Evolutionary conservation across 2,888 invertebrate genomes (phyloP).

Genomic region (Adelognathus sp.): DNA sequence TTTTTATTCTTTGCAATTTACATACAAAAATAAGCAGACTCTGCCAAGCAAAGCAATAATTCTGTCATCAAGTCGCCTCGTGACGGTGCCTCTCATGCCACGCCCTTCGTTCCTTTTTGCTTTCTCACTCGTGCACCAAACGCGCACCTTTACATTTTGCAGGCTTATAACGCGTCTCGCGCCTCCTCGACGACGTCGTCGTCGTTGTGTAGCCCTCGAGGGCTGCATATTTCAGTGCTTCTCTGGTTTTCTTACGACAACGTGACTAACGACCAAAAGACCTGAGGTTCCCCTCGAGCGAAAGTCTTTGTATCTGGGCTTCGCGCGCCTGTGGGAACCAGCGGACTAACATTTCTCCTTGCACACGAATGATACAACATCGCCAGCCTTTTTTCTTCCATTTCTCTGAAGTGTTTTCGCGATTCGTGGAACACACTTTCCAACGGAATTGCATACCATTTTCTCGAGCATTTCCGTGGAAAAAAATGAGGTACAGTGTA

Average conservation of each 20-base stretch:
- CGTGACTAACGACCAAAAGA: slow-evolving; percentile 62
- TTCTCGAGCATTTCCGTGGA: neutral
- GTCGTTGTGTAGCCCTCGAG: slow-evolving; percentile 51
- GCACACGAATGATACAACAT: slow-evolving; percentile 36
- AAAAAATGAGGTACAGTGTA: neutral
- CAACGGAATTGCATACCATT: slow-evolving; percentile 7
- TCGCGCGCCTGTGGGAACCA: slow-evolving; percentile 27
- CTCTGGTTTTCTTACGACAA: slow-evolving; percentile 60
- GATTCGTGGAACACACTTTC: neutral
- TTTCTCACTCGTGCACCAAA: slow-evolving; percentile 26
- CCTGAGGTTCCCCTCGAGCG: slow-evolving; percentile 35
- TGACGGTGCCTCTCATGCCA: slow-evolving; percentile 34
- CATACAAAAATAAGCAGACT: slow-evolving; percentile 65
- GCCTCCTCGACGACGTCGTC: slow-evolving; percentile 32
- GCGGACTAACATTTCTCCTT: slow-evolving; percentile 38
- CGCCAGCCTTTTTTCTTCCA: slow-evolving; percentile 12
- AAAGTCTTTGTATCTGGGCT: slow-evolving; percentile 20
- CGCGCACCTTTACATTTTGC: slow-evolving; percentile 45
- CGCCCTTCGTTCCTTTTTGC: slow-evolving; percentile 26
- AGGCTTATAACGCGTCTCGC: slow-evolving; percentile 51
- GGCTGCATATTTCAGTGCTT: slow-evolving; percentile 62
- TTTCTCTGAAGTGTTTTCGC: slow-evolving; percentile 2
- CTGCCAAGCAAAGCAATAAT: slow-evolving; percentile 64
- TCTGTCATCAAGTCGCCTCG: slow-evolving; percentile 59
- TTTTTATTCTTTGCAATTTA: slow-evolving; percentile 51